phyloP scores from a whole-genome alignment of 2,888 invertebrate genomes.

The Scaptomyza parva region DNA sequence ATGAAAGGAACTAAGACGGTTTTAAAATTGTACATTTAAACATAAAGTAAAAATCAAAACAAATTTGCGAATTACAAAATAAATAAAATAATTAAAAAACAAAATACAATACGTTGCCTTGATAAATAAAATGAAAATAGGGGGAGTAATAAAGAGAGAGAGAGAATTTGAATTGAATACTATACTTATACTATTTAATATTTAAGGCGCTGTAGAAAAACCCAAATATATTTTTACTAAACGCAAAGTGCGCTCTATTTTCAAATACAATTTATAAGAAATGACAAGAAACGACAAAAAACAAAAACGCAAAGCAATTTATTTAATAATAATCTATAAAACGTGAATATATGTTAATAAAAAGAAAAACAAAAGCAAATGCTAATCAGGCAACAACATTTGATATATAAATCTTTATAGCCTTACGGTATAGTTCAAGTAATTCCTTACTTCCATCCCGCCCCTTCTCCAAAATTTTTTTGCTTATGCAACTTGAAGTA shows the following conservation, averaged over 20 bases:
- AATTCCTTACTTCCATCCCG: background rate
- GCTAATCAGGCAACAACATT: constrained; percentile 42
- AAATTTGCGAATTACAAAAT: constrained; percentile 17
- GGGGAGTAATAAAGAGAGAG: constrained; percentile 39
- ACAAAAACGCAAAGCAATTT: constrained; percentile 71
- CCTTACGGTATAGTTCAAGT: constrained; percentile 20
- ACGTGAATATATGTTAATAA: constrained; percentile 68
- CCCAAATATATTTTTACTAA: constrained; percentile 80
- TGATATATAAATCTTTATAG: constrained; percentile 22
- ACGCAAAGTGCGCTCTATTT: constrained; percentile 76
- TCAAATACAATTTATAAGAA: constrained; percentile 77
- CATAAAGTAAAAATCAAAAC: constrained; percentile 44
- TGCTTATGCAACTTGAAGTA: constrained; percentile 28
- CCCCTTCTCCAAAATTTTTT: constrained; percentile 3
- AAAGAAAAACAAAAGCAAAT: constrained; percentile 20
- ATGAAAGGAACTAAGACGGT: constrained; percentile 76
- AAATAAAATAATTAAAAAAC: constrained; percentile 33
- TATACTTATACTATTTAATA: constrained; percentile 55
- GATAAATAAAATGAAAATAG: constrained; percentile 55
- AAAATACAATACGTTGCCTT: constrained; percentile 67
- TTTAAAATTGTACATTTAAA: constrained; percentile 78
- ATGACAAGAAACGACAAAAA: constrained; percentile 47
- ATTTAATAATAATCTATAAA: no score
- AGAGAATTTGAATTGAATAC: constrained; percentile 55
- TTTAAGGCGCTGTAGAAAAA: constrained; percentile 72